These are phyloP conservation scores for Leucophenga varia DNA, from an alignment of 1,140 invertebrate species.

Conservation along the genomic window DNA sequence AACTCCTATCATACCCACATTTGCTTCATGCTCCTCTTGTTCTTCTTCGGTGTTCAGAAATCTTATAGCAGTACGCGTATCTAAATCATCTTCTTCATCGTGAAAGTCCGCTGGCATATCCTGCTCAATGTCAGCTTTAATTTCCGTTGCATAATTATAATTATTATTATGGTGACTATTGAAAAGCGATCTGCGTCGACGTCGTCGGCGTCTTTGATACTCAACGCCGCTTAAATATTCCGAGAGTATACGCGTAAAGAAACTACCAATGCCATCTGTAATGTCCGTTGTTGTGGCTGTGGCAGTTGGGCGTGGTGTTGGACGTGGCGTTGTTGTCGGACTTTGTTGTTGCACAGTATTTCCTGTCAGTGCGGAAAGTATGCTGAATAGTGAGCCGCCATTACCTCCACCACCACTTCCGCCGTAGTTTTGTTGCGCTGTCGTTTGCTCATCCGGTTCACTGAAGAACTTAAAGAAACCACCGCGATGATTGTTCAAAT, in stretches of 20 bases:
- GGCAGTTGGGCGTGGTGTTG: conserved; percentile 29
- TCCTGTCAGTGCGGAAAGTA: conserved; percentile 43
- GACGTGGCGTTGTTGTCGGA: conserved; percentile 19
- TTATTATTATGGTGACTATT: no score
- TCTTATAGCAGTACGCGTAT: conserved; percentile 35
- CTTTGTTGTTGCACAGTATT: conserved; percentile 14
- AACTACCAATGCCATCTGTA: conserved; percentile 45
- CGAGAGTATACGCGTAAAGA: conserved; percentile 45
- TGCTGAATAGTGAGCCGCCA: conserved; percentile 39
- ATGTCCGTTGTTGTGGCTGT: conserved; percentile 39
- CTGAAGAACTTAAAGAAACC: conserved; percentile 81
- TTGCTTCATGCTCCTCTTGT: conserved; percentile 29
- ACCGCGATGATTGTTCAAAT: conserved; percentile 83
- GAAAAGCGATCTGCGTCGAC: conserved; percentile 24
- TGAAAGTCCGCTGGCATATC: conserved; percentile 40
- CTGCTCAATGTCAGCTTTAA: conserved; percentile 27
- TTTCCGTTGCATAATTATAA: conserved; percentile 25
- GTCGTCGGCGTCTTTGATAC: conserved; percentile 27
- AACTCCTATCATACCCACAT: conserved; percentile 38
- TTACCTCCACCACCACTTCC: conserved; percentile 1
- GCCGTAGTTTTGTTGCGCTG: conserved; percentile 15
- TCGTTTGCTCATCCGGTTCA: conserved; percentile 48
- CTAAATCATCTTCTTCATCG: conserved; percentile 43
- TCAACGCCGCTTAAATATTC: conserved; percentile 48
- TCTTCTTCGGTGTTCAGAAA: conserved; percentile 46